A percentile compares a stretch with the other conserved stretches of the same genome.
Evolutionary conservation across 2,113 vertebrate species (phyloP).

Genomic region (Grammomys dolichurus): DNA sequence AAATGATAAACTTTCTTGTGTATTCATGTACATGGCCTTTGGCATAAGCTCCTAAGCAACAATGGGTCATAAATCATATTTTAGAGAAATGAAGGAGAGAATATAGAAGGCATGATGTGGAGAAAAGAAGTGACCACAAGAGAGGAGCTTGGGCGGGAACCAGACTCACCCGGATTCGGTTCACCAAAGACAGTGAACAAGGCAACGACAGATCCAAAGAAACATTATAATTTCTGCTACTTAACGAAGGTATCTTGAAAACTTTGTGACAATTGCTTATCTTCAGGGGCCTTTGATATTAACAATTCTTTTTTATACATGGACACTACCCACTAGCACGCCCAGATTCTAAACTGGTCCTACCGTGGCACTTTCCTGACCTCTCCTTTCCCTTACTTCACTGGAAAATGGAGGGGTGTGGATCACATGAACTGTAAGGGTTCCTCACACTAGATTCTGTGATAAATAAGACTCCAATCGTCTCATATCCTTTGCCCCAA

Average conservation of each 20-base stretch:
- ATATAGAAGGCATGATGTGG: neutral
- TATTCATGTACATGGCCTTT: neutral
- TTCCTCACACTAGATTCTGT: neutral
- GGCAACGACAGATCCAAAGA: neutral
- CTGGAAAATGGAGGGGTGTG: neutral
- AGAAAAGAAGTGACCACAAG: neutral
- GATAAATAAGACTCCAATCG: neutral
- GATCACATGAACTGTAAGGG: neutral
- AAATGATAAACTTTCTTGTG: neutral
- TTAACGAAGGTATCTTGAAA: neutral
- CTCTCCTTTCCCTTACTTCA: neutral
- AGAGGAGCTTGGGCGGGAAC: neutral
- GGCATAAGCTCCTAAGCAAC: neutral
- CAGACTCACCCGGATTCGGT: neutral
- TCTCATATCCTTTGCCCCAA: neutral
- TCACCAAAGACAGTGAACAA: too few species aligned
- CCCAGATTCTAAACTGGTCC: neutral
- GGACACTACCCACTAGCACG: neutral
- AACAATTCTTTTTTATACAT: neutral
- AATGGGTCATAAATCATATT: neutral
- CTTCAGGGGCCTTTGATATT: neutral
- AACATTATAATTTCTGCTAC: neutral
- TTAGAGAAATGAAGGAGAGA: neutral
- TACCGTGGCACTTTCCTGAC: rapidly evolving
- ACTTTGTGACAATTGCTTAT: neutral